Base-by-base conservation (phyloP, 2,113 vertebrate genomes). In the Delphinus delphis region DNA sequence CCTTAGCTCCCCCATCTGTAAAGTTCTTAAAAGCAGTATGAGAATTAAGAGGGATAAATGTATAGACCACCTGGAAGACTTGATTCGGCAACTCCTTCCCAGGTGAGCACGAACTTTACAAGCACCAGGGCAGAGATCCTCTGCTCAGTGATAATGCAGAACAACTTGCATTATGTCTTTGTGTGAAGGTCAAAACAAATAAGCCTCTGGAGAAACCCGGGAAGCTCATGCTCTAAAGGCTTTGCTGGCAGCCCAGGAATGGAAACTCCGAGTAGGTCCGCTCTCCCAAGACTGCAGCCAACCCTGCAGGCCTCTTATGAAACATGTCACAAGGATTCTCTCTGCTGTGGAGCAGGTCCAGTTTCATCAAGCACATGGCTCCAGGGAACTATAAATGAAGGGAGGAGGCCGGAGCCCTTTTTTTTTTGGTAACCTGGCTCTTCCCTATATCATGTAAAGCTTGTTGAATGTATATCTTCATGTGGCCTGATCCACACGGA, bases 341-440 rank as follows among this genome's bases (percentile, higher is more conserved):
- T 71, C 74, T 2, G 15, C 13, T 6, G 0, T 10, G 70, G 50
- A 41, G 58, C 23, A 0, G 36, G n/a, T 71, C 74, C 92, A 55
- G 93, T 70, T 68, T 90, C 84, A 77, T 67, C 53, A 93, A 87
- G 80, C 65, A 95, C 92, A 71, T 50, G 41, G 83, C 33, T 84
- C 14, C 82, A 9, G 1, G 6, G 55, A 41, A 38, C 21, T 4
- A 17, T 31, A 36, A 86, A 23, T 8, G 55, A 15, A 36, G 60
- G 33, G 14, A 33, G 55, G 60, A n/a, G 53, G 20, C 58, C 84
- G 17, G 44, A 68, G 38, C 0, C 55, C 20, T 55, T 53, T 67
- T 18, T 82, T 82, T 41, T 21, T 23, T 47, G 11, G n/a, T 80
- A 82, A 20, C n/a, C 36, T 47, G n/a, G 41, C 36, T 93, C 18